Base-by-base conservation (phyloP, 2,888 invertebrate species). In the Listrodromus nycthemerus region DNA sequence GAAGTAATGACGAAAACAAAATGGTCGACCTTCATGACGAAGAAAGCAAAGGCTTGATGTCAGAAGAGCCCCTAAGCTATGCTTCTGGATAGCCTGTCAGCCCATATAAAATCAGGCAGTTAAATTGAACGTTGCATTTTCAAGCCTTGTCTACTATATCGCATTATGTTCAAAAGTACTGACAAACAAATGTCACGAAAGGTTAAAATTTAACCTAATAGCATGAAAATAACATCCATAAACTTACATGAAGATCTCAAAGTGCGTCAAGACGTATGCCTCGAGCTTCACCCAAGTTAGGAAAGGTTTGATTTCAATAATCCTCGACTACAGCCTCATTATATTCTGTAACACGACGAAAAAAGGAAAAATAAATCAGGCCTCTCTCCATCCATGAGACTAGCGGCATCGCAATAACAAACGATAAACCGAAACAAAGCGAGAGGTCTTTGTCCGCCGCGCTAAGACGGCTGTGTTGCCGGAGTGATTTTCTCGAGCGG, bases 401-500 rank as follows among this genome's bases (percentile, higher is more conserved):
- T 13, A 48, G 16, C 48, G 48, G 16, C 45, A 24, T 69, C 74
- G 27, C 41, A 10, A 50, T 27, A 50, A 75, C 30, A 45, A 70
- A 70, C 37, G 50, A 45, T 16, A 13, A 63, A 69, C 21, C 65
- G 13, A 50, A 10, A 61, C 48, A 45, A 21, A 70, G 48, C 16
- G 55, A 48, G 41, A 37, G 37, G 74, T 75, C 48, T 81, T 37
- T 61, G 48, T 27, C 21, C 58, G 48, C 75, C 37, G 70, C 55
- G 82, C 76, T 50, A 83, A 73, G 70, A 66, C 73, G 61, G 71
- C 67, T 74, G 73, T 74, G 73, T 69, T 67, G 63, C 48, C 77
- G 21, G 67, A 67, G 67, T 77, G 73, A 77, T 77, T 77, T 45
- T 84, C 77, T 70, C 77, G 83, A 37, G 80, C 76, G 80, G 74